Evolutionary conservation across 35 echinoderm and acorn worm species (phyloP).

Genomic region (Amphiura filiformis): DNA sequence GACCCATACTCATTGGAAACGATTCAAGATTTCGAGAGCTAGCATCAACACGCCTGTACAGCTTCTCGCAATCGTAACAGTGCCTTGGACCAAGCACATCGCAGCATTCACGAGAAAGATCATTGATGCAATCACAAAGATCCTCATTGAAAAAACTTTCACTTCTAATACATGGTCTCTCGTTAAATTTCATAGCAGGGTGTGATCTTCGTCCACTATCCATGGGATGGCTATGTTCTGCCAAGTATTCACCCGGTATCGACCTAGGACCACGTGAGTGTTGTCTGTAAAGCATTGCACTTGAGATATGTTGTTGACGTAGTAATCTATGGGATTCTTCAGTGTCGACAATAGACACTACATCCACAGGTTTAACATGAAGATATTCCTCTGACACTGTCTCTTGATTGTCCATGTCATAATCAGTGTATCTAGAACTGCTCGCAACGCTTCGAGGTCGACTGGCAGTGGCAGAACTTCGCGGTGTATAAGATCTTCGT

Average conservation of each 20-base stretch:
- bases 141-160: conserved; percentile 74
- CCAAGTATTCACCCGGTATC: conserved; percentile 20
- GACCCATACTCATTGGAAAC: conserved; percentile 55
- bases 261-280: background rate
- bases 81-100: conserved; percentile 75
- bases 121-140: conserved; percentile 31
- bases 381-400: background rate
- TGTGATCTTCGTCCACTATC: conserved; percentile 52
- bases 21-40: conserved; percentile 31
- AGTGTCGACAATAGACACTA: background rate
- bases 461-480: background rate
- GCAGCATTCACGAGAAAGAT: conserved; percentile 80
- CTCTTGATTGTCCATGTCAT: no score
- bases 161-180: conserved; percentile 60
- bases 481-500: background rate
- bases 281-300: conserved; percentile 23
- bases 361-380: conserved; percentile 24
- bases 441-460: no score
- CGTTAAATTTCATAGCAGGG: conserved; percentile 40
- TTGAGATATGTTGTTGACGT: background rate
- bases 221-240: conserved; percentile 31
- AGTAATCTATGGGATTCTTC: conserved; percentile 14
- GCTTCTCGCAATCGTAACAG: conserved; percentile 75
- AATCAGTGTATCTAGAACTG: no score
- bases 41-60: conserved; percentile 41